These are phyloP conservation scores for Lonchura striata DNA, from an alignment of 2,113 vertebrate species.

Conservation along the genomic window DNA sequence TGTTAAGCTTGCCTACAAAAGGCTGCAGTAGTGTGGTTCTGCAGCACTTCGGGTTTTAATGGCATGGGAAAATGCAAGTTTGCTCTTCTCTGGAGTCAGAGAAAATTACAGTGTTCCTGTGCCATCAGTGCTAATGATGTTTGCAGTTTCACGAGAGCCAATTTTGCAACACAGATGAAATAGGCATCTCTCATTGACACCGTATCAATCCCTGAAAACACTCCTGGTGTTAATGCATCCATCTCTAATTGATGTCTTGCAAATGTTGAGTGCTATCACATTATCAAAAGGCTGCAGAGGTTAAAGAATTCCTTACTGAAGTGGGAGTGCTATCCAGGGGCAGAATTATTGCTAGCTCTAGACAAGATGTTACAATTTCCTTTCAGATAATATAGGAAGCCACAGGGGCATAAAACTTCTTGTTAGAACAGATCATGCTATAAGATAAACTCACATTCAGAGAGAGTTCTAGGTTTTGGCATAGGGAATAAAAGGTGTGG, in stretches of 20 bases:
- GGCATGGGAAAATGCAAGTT: constrained; percentile 33
- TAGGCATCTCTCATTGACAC: constrained; percentile 28
- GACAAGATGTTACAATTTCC: constrained; percentile 12
- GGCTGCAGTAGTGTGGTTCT: neutral
- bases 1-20: constrained; percentile 28
- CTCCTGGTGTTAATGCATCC: neutral
- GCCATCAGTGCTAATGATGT: constrained; percentile 38
- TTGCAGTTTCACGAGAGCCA: constrained; percentile 27
- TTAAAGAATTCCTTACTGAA: constrained; percentile 34
- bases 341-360: neutral
- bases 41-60: neutral
- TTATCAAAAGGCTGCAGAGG: constrained; percentile 29
- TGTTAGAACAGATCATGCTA: neutral
- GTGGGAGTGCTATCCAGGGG: neutral
- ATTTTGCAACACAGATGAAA: constrained; percentile 48
- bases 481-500: neutral
- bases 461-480: constrained; percentile 36
- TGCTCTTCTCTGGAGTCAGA: constrained; percentile 29
- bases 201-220: neutral
- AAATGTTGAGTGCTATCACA: neutral
- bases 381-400: neutral
- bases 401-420: neutral
- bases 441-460: constrained; percentile 11
- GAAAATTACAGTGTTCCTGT: constrained; percentile 51
- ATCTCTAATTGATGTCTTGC: constrained; percentile 15